These are phyloP conservation scores for Ceratosolen fusciceps DNA, from an alignment of 1,140 invertebrate genomes.

Conservation along the genomic window DNA sequence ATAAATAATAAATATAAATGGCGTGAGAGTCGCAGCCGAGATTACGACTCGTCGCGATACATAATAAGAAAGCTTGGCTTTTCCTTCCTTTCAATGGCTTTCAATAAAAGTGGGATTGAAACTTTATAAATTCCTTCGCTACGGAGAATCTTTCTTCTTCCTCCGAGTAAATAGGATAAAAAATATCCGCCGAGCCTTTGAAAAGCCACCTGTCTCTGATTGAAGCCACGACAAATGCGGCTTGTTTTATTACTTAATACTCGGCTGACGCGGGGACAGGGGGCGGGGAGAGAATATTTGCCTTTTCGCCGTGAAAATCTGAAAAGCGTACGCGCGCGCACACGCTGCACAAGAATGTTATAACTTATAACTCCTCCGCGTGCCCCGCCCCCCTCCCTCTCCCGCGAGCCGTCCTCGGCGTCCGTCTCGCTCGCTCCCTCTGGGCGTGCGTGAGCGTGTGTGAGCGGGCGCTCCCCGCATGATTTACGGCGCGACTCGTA, in stretches of 20 bases:
- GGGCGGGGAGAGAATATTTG: conserved; percentile 50
- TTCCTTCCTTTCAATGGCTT: background rate
- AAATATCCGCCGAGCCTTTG: background rate
- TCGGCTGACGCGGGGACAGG: no score
- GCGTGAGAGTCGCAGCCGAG: no score
- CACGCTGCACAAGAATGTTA: conserved; percentile 4
- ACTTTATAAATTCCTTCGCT: background rate
- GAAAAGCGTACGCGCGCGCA: conserved; percentile 38
- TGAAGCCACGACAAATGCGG: conserved; percentile 42
- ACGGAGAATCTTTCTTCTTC: background rate
- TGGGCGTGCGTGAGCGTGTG: background rate
- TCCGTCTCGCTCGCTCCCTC: no score
- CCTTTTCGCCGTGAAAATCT: conserved; percentile 37
- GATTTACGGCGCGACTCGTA: conserved; percentile 64
- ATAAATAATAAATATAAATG: no score
- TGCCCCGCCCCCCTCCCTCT: no score
- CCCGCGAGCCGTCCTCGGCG: no score
- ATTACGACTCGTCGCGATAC: no score
- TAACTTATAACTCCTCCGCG: conserved; percentile 36
- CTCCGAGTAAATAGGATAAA: background rate
- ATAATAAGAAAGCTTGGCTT: no score
- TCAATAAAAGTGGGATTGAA: background rate
- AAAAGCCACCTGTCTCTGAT: conserved; percentile 6
- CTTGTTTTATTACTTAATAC: conserved; percentile 62
- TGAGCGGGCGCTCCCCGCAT: conserved; percentile 51